Evolutionary conservation across 2,113 vertebrate genomes (phyloP), one percentile per base, ranked within the genome.

Genomic region (Choloepus hoffmanni): DNA sequence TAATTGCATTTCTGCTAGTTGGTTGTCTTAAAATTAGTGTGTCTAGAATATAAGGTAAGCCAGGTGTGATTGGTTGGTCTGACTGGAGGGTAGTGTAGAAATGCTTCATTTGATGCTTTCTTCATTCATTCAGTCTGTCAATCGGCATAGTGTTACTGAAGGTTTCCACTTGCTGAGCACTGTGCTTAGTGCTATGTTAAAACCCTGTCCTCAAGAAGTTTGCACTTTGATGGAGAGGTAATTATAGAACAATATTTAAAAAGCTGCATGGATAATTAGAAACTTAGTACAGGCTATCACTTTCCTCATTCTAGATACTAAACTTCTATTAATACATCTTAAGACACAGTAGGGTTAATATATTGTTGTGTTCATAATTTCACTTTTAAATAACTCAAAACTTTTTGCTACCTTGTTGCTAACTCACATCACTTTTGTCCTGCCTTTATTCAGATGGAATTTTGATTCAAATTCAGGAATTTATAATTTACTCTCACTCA

Each of bases 401-500:
- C 19, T 67, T 88, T 89, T 96, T 14, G 77, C 33, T 55, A 2
- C 12, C n/a, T 21, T 79, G 48, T 74, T 89, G 60, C 30, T 90
- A n/a, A 45, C 10, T 60, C 10, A 43, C 26, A 85, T 62, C 7
- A 30, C 24, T 89, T 90, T 86, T 55, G 81, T 55, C 10, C 16
- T 58, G 60, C 7, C 70, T 76, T 83, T 77, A 53, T 68, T 76
- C 43, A 36, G 9, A 30, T 89, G 43, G 60, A 30, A 13, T 78
- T 84, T 76, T 87, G 30, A 33, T 68, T 28, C 45, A 36, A 62
- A 63, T 26, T 77, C 18, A 91, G n/a, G 43, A 92, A 85, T 33
- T 92, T 74, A 85, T 65, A 65, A 72, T 94, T 48, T 79, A 62
- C 65, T 73, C 19, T 84, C 45, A 78, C 26, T 79, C 23, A 74